Conservation (phyloP, 2,888 invertebrate species). For the Shargacucullia verbasci region DNA sequence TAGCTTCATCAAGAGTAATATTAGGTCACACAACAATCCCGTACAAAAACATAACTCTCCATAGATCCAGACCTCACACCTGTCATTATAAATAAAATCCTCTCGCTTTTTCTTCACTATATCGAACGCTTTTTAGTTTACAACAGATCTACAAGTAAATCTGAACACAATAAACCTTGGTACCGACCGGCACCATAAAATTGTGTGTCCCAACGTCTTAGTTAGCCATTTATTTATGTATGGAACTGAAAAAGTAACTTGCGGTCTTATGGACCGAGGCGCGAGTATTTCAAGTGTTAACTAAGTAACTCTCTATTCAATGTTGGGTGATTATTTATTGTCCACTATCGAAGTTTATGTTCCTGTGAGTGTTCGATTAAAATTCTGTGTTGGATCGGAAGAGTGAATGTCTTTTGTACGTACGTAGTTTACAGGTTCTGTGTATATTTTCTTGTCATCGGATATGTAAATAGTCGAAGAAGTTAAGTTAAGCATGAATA, state of each 20-base stretch:
- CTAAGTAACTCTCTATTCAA: constrained; percentile 57
- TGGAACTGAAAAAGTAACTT: constrained; percentile 64
- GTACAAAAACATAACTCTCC: constrained; percentile 34
- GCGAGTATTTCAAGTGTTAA: constrained; percentile 61
- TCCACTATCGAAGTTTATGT: constrained; percentile 41
- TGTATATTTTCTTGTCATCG: constrained; percentile 10
- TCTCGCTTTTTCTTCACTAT: constrained; percentile 46
- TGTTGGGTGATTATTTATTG: constrained; percentile 56
- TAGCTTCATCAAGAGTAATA: neutral
- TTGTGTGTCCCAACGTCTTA: constrained; percentile 70
- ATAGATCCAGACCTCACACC: constrained; percentile 29
- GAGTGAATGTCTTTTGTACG: constrained; percentile 29
- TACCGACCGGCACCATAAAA: constrained; percentile 68
- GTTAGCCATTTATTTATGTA: constrained; percentile 73
- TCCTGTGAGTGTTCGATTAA: constrained; percentile 29
- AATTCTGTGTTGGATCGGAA: constrained; percentile 33
- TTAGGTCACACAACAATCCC: constrained; percentile 12
- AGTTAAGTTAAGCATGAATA: no score
- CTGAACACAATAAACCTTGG: constrained; percentile 68
- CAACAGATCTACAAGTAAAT: constrained; percentile 65
- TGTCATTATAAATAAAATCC: constrained; percentile 46
- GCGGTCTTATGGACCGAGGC: constrained; percentile 58
- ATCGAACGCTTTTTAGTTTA: constrained; percentile 51
- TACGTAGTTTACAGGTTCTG: constrained; percentile 10
- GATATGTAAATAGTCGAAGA: no score